A percentile compares a stretch with the other conserved stretches of the same genome.
Conservation (phyloP, 2,888 invertebrate genomes). For the Cremastinae sp. region DNA sequence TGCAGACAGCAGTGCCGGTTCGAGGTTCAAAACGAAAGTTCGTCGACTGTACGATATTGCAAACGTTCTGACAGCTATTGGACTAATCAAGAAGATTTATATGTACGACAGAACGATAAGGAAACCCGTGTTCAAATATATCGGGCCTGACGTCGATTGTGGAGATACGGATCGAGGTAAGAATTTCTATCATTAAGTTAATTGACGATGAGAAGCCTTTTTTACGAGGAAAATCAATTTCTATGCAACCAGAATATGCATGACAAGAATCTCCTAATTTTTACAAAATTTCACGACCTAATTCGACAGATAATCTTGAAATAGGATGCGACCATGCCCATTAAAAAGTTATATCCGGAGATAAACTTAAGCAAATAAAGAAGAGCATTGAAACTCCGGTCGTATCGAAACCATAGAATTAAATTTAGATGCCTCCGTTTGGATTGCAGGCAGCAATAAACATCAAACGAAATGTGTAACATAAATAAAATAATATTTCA, state of each 20-base stretch:
- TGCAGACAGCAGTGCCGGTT: conserved; percentile 66
- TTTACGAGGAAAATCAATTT: no score
- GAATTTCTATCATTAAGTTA: not conserved
- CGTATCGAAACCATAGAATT: no score
- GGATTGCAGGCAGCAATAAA: not conserved
- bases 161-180: conserved; percentile 66
- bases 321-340: no score
- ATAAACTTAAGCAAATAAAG: no score
- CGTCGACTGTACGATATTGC: conserved; percentile 89
- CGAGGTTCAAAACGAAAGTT: conserved; percentile 85
- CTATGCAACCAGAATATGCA: no score
- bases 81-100: conserved; percentile 86
- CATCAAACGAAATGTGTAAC: not conserved
- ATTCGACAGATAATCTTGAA: no score
- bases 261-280: no score
- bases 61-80: conserved; percentile 88
- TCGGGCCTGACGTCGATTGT: conserved; percentile 80
- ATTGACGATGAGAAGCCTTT: no score
- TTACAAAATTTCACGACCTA: no score
- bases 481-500: conserved; percentile 34
- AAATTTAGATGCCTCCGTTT: no score
- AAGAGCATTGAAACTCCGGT: no score
- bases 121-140: conserved; percentile 86
- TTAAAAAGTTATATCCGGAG: no score
- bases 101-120: conserved; percentile 83